Evolutionary conservation across 2,888 invertebrate genomes (phyloP).

Genomic region (Thysanoteuthis rhombus): DNA sequence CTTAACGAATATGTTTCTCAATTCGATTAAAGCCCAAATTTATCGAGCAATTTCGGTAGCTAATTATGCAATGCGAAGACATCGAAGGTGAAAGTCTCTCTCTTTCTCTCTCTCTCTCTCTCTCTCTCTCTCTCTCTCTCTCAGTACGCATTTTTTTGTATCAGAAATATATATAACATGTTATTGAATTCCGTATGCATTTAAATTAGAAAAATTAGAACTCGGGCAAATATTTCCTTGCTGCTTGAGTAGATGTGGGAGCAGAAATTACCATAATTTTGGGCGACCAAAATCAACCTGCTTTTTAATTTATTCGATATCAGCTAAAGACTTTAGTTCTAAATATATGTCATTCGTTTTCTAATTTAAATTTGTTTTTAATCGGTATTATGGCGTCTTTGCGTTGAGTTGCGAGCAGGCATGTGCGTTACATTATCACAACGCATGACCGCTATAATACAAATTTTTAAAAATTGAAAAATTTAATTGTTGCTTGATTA

Average conservation of each 20-base stretch:
- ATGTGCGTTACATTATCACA: no score
- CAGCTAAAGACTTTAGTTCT: background rate
- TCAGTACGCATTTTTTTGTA: background rate
- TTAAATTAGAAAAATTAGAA: background rate
- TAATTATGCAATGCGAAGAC: background rate
- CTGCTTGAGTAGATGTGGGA: background rate
- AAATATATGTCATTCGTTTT: no score
- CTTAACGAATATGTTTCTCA: background rate
- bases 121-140: background rate
- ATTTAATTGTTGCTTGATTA: no score
- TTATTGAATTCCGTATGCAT: background rate
- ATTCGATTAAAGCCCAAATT: no score
- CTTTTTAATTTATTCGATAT: background rate
- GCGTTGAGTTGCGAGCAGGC: no score
- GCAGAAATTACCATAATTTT: background rate
- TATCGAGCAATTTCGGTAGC: background rate
- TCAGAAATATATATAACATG: background rate
- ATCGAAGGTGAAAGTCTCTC: background rate
- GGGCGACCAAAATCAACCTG: background rate
- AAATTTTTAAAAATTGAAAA: no score
- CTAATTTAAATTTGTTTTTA: no score
- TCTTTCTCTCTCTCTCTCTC: no score
- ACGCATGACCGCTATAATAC: no score
- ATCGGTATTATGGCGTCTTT: no score
- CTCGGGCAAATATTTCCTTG: background rate